Conservation (phyloP, 2,797 vertebrate species). For the Hozukius guyotensis region DNA sequence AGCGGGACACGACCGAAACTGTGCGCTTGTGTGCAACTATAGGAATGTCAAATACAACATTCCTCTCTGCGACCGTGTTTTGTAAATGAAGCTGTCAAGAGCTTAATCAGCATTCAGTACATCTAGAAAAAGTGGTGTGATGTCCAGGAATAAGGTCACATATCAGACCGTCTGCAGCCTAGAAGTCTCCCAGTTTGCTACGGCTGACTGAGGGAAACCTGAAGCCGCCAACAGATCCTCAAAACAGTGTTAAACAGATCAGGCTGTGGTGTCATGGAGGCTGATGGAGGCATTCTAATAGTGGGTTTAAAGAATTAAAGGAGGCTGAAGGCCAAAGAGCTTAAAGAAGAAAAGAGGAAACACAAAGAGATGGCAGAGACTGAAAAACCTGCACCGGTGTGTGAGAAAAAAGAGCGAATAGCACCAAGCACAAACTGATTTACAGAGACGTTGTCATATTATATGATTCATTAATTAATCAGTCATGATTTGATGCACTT, state of each 20-base stretch:
- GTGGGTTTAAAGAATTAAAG: slow-evolving; percentile 41
- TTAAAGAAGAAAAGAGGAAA: slow-evolving; percentile 13
- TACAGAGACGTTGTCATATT: not conserved
- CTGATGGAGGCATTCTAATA: slow-evolving; percentile 34
- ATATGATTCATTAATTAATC: not conserved
- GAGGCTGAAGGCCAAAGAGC: slow-evolving; percentile 42
- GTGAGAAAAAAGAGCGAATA: not conserved
- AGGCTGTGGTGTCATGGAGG: slow-evolving; percentile 10
- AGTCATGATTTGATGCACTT: not conserved
- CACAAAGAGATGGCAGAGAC: not conserved
- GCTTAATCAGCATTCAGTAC: not conserved
- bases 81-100: not conserved
- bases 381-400: not conserved
- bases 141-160: slow-evolving; percentile 11
- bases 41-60: slow-evolving; percentile 61
- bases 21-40: not conserved
- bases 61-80: slow-evolving; percentile 31
- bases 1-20: slow-evolving; percentile 66
- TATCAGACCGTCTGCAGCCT: slow-evolving; percentile 6
- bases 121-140: not conserved
- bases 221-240: slow-evolving; percentile 40
- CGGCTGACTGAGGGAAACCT: slow-evolving; percentile 32
- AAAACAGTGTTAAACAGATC: slow-evolving; percentile 34
- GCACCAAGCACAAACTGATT: not conserved
- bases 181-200: not conserved